A percentile compares a stretch with the other conserved stretches of the same genome.
Evolutionary conservation across 2,113 vertebrate genomes (phyloP).

Genomic region (Pycnonotus jocosus): DNA sequence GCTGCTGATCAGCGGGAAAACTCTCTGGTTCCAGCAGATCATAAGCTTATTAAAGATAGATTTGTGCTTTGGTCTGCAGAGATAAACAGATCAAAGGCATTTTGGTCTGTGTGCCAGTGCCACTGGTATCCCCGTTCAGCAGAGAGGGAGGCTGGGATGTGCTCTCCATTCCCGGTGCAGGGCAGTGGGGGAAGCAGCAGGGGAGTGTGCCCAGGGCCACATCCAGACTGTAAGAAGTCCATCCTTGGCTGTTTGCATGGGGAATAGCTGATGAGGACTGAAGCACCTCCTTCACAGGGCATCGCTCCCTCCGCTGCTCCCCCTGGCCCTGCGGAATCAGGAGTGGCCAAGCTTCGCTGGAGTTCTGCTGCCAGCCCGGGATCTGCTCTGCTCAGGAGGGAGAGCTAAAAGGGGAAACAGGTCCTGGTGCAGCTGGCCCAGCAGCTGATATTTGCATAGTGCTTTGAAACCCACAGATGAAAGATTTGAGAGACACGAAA

Average conservation of each 20-base stretch:
- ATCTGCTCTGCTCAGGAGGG: not conserved
- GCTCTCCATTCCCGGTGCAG: not conserved
- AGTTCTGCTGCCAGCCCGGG: not conserved
- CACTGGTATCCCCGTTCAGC: rapidly evolving
- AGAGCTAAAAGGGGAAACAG: not conserved
- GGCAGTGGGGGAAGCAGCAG: not conserved
- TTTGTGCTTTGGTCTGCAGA: constrained; percentile 1
- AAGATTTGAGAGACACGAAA: not conserved
- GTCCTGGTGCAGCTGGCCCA: not conserved
- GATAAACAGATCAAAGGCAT: constrained; percentile 3
- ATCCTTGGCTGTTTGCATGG: not conserved
- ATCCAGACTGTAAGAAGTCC: not conserved
- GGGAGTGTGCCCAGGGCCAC: not conserved
- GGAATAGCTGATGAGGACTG: not conserved
- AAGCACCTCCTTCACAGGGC: not conserved
- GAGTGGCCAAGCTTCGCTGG: not conserved
- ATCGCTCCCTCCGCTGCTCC: rapidly evolving
- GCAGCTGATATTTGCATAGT: not conserved
- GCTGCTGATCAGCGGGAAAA: not conserved
- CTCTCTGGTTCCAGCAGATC: not conserved
- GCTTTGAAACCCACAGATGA: constrained; percentile 10
- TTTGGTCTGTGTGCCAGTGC: not conserved
- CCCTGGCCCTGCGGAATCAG: rapidly evolving
- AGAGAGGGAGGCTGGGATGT: not conserved
- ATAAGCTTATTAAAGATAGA: constrained; percentile 17